Evolutionary conservation across 2,888 invertebrate genomes (phyloP), one percentile per base, ranked within the genome.

Genomic region (Heliconius hortense): DNA sequence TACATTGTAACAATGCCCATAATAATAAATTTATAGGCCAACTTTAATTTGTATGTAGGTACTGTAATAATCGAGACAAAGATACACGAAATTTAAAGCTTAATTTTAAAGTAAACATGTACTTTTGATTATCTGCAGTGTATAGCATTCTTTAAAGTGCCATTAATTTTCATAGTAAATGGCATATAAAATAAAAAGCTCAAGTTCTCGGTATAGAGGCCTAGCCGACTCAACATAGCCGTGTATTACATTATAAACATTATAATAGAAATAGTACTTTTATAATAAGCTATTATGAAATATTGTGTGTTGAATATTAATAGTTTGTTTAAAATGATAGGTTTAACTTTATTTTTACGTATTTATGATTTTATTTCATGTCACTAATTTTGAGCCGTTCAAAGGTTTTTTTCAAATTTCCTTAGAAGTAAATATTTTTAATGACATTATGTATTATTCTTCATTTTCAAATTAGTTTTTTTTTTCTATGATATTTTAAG

Each of bases 161-260:
- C 69, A 69, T 69, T 35, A 35, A 56, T 56, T 15, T 35, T 56
- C 31, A 56, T 56, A n/a, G n/a, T 24, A 35, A 35, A 69, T 69
- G 69, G 56, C 69, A 69, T 56, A 69, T 35, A 15, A 21, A 56
- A 15, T n/a, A 24, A 69, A 56, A 69, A 68, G 69, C 69, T 69
- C 69, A 56, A 69, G 48, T 68, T 68, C 69, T 56, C 31, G n/a
- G n/a, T 69, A 43, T 69, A 69, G 69, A 83, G 85, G 86, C 85
- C 83, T 86, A 86, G 86, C 85, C 84, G 78, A 80, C 72, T 73
- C 76, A 75, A 70, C 64, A 75, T 75, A 72, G 64, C 72, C 43
- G 66, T 70, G 60, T 76, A 73, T 71, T 72, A 76, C 62, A 26
- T 74, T 76, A 76, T 75, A 68, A 62, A 74, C 77, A 74, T 28